Evolutionary conservation across 2,888 invertebrate genomes (phyloP).

Genomic region (Protonemura montana): DNA sequence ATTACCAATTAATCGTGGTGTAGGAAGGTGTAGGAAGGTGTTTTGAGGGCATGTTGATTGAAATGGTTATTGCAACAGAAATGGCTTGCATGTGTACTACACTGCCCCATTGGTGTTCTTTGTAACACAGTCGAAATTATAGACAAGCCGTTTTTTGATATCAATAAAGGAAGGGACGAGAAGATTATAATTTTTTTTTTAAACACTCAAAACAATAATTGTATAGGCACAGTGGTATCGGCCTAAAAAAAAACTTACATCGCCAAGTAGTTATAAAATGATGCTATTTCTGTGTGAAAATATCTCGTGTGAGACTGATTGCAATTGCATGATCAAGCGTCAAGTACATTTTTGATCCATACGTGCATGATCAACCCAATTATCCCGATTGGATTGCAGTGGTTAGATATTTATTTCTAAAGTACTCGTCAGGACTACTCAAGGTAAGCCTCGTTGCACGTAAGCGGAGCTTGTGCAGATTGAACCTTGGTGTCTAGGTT

Average conservation of each 20-base stretch:
- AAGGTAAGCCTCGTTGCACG: not conserved
- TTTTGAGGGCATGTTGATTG: not conserved
- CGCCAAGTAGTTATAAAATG: too few species aligned
- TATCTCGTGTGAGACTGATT: constrained; percentile 5
- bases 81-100: too few species aligned
- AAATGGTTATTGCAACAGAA: too few species aligned
- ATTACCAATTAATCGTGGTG: not conserved
- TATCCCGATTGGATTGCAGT: not conserved
- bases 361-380: constrained; percentile 27
- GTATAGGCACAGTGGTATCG: too few species aligned
- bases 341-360: constrained; percentile 15
- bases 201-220: too few species aligned
- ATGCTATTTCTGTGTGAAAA: not conserved
- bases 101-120: too few species aligned
- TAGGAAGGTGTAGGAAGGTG: not conserved
- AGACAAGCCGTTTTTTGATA: too few species aligned
- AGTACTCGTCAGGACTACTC: not conserved
- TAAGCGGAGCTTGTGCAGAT: not conserved
- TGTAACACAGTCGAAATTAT: too few species aligned
- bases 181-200: too few species aligned
- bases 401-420: not conserved
- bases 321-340: not conserved
- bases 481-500: not conserved
- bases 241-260: too few species aligned
- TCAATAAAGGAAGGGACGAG: too few species aligned